Percentiles rank a stretch among this genome's conserved stretches.
Evolutionary conservation across 2,888 invertebrate species (phyloP).

Genomic region (Tetanocera ferruginea): DNA sequence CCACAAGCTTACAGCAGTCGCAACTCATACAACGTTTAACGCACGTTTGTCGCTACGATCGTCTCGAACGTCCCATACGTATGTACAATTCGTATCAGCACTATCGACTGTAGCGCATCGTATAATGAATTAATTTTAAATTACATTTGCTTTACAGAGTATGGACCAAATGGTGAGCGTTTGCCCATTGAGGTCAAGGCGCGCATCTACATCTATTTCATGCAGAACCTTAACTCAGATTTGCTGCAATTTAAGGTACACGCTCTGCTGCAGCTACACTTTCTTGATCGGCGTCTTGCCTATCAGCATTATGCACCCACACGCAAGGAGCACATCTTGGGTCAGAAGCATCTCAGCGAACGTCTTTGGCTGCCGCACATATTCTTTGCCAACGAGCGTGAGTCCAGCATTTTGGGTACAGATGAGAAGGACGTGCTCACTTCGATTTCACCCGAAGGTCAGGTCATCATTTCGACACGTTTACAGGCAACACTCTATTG

Average conservation of each 20-base stretch:
- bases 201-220: conserved; percentile 62
- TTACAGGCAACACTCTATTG: conserved; percentile 63
- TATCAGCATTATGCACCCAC: conserved; percentile 57
- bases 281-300: conserved; percentile 59
- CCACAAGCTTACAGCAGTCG: conserved; percentile 62
- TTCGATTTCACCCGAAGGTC: conserved; percentile 62
- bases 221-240: conserved; percentile 64
- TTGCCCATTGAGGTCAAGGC: conserved; percentile 60
- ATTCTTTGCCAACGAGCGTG: conserved; percentile 63
- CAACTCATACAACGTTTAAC: conserved; percentile 65
- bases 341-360: conserved; percentile 64
- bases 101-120: not conserved
- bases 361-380: conserved; percentile 64
- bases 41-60: conserved; percentile 67
- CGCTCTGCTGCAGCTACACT: conserved; percentile 60
- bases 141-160: conserved; percentile 42
- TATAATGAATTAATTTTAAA: not conserved
- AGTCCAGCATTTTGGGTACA: conserved; percentile 62
- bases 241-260: conserved; percentile 62
- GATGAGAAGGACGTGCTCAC: conserved; percentile 65
- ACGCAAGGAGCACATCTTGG: conserved; percentile 59
- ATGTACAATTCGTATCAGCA: conserved; percentile 41
- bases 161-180: conserved; percentile 52
- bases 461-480: conserved; percentile 61
- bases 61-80: conserved; percentile 65